phyloP scores from a whole-genome alignment of 1,140 invertebrate genomes.

The Cydia pomonella region DNA sequence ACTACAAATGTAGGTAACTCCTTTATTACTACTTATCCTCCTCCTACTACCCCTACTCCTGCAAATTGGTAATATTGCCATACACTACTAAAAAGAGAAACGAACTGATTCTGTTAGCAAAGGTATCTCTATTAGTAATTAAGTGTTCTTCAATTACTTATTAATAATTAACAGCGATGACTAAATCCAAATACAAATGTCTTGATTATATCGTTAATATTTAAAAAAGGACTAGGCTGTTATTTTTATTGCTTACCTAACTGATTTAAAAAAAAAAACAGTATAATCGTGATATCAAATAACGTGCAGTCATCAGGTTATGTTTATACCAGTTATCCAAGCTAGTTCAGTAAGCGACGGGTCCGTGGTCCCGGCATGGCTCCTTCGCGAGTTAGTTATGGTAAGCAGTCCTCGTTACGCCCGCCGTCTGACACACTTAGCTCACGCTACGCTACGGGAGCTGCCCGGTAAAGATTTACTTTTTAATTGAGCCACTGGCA shows the following conservation, averaged over 20 bases:
- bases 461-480: conserved; percentile 36
- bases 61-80: too few relatives aligned
- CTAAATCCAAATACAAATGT: background rate
- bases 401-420: conserved; percentile 33
- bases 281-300: background rate
- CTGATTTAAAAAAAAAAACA: background rate
- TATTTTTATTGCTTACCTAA: background rate
- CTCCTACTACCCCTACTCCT: too few relatives aligned
- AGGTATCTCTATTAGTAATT: too few relatives aligned
- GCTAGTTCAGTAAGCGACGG: background rate
- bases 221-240: background rate
- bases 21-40: too few relatives aligned
- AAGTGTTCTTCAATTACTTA: too few relatives aligned
- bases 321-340: background rate
- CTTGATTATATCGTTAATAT: background rate
- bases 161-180: too few relatives aligned
- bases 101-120: too few relatives aligned
- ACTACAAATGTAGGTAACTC: too few relatives aligned
- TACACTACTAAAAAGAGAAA: too few relatives aligned
- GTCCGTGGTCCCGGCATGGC: background rate
- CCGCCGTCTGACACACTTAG: conserved; percentile 47
- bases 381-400: conserved; percentile 10
- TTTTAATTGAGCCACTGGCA: conserved; percentile 34
- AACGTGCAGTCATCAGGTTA: background rate
- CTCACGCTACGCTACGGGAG: conserved; percentile 36